These are phyloP conservation scores for Atta cephalotes DNA, from an alignment of 1,140 invertebrate genomes.

Conservation along the genomic window DNA sequence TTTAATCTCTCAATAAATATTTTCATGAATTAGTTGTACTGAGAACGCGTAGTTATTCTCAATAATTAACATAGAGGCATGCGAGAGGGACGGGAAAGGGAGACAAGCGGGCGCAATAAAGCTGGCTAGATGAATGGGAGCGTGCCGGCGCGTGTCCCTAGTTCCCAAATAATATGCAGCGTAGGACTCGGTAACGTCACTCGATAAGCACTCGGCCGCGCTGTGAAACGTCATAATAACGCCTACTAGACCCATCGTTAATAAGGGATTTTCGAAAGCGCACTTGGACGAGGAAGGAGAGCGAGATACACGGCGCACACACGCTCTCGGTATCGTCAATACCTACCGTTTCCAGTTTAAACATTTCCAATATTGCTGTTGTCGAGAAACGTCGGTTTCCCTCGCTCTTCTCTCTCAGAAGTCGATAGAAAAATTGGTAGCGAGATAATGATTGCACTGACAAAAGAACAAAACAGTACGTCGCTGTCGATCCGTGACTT, in stretches of 20 bases:
- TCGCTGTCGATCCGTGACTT: not conserved
- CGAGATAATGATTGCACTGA: constrained; percentile 68
- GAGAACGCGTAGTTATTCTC: constrained; percentile 36
- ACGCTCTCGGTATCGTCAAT: not conserved
- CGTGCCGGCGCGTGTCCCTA: constrained; percentile 85
- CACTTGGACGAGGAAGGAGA: constrained; percentile 44
- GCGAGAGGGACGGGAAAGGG: not conserved
- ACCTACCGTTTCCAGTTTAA: not conserved
- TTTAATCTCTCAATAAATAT: constrained; percentile 42
- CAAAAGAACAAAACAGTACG: constrained; percentile 71
- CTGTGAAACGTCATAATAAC: constrained; percentile 84
- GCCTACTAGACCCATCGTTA: constrained; percentile 78
- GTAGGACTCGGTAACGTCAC: constrained; percentile 46
- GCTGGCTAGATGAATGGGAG: constrained; percentile 79
- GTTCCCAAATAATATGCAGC: constrained; percentile 74
- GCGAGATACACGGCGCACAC: not conserved
- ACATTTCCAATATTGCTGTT: not conserved
- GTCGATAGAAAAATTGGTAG: constrained; percentile 57
- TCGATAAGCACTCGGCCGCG: constrained; percentile 70
- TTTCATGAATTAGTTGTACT: not conserved
- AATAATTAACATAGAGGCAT: constrained; percentile 34
- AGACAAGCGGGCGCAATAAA: constrained; percentile 39
- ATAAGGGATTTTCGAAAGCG: constrained; percentile 81
- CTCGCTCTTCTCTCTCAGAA: not conserved
- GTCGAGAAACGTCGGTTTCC: not conserved